phyloP scores from a whole-genome alignment of 2,113 vertebrate species.

The Microtus pennsylvanicus region DNA sequence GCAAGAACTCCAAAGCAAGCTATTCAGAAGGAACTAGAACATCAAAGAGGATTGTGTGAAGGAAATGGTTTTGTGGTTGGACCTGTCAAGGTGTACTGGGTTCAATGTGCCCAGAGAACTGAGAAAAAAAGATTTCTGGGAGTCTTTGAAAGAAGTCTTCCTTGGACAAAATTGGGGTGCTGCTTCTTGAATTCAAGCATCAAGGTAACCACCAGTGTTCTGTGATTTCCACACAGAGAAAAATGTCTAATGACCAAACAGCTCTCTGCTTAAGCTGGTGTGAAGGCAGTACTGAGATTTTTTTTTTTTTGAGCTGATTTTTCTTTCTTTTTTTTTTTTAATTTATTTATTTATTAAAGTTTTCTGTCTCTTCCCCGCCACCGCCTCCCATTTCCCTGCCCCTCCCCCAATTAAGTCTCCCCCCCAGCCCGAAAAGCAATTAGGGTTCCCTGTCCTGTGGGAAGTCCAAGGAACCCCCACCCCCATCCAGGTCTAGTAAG shows the following conservation, averaged over 20 bases:
- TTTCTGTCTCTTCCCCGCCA: no score
- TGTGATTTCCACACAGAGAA: constrained; percentile 18
- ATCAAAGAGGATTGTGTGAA: neutral
- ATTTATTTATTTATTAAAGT: no score
- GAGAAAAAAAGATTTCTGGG: neutral
- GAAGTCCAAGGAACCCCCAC: no score
- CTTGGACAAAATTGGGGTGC: neutral
- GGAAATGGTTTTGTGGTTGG: neutral
- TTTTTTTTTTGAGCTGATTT: no score
- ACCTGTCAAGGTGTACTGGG: neutral
- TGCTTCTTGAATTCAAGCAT: neutral
- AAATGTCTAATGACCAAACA: neutral
- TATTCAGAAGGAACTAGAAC: neutral
- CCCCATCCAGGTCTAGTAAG: no score
- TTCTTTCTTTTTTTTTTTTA: no score
- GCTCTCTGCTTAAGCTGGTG: neutral
- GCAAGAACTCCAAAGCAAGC: constrained; percentile 6
- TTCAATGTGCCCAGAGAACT: neutral
- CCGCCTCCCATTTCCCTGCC: no score
- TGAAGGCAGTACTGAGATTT: neutral
- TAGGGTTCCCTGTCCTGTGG: no score
- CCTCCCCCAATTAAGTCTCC: no score
- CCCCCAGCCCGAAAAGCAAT: no score
- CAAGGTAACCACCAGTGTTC: neutral
- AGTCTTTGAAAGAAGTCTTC: neutral